A percentile compares a stretch with the other conserved stretches of the same genome.
These are phyloP conservation scores for Phengaris alcon DNA, from an alignment of 2,888 invertebrate species.

Conservation along the genomic window DNA sequence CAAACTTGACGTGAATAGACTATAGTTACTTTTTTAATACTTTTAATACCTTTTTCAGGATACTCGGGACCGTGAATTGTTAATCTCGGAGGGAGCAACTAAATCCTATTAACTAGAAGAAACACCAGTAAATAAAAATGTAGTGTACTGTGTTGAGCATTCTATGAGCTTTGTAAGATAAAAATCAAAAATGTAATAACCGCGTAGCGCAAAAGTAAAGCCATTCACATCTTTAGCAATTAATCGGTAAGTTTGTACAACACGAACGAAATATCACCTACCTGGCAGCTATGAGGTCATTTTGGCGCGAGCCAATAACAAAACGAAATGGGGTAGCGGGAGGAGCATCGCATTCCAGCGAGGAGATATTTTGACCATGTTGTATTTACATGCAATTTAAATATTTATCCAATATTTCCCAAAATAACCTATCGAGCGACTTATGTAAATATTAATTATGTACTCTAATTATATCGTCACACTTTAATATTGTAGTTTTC, in stretches of 20 bases:
- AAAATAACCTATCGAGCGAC: not conserved
- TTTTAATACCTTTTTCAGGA: conserved; percentile 56
- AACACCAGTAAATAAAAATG: not conserved
- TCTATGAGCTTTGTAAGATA: conserved; percentile 17
- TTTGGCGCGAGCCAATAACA: too few species aligned
- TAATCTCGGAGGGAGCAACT: conserved; percentile 35
- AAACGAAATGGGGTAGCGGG: too few species aligned
- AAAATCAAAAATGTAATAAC: not conserved
- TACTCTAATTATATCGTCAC: not conserved
- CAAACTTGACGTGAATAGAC: too few species aligned
- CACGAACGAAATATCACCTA: too few species aligned
- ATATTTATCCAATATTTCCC: too few species aligned
- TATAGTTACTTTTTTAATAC: too few species aligned
- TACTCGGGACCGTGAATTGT: conserved; percentile 67
- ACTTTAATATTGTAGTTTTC: not conserved
- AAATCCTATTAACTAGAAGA: not conserved
- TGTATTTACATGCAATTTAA: too few species aligned
- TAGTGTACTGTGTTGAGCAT: conserved; percentile 10
- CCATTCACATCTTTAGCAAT: too few species aligned
- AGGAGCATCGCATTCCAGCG: too few species aligned
- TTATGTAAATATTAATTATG: not conserved
- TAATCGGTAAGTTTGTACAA: too few species aligned
- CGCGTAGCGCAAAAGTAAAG: not conserved
- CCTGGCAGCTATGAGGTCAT: too few species aligned
- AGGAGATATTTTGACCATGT: too few species aligned